Conservation (phyloP, 37 sponge, comb jelly and placozoan species). For the Spongilla lacustris region DNA sequence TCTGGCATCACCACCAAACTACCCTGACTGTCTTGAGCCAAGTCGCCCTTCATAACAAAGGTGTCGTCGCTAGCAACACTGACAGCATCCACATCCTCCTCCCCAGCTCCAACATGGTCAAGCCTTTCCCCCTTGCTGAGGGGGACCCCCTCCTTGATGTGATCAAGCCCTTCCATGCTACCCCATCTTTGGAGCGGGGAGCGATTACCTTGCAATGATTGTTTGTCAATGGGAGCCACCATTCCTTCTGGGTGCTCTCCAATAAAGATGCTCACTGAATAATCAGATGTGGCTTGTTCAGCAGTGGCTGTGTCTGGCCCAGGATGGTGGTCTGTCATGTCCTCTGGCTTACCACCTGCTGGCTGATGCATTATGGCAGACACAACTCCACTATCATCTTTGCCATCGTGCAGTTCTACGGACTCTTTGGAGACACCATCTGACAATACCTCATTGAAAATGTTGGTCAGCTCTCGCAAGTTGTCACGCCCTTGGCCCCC, state of each 20-base stretch:
- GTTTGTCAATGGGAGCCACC: neutral
- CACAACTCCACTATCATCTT: neutral
- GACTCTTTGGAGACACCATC: neutral
- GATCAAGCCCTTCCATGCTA: neutral
- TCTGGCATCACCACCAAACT: neutral
- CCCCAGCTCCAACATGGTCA: neutral
- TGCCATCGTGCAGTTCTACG: neutral
- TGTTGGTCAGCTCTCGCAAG: neutral
- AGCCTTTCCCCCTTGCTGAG: neutral
- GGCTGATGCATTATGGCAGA: neutral
- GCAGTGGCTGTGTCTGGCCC: too few relatives aligned
- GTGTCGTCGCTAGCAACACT: conserved; percentile 10
- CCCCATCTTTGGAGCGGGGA: neutral
- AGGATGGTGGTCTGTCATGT: too few relatives aligned
- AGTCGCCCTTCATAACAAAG: neutral
- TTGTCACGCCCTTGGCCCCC: neutral
- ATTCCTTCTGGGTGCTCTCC: too few relatives aligned
- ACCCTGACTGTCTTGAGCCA: neutral
- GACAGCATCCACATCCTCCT: neutral
- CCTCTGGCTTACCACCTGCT: too few relatives aligned
- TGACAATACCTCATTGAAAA: neutral
- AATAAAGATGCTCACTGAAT: too few relatives aligned
- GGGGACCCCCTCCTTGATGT: neutral
- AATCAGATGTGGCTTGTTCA: too few relatives aligned
- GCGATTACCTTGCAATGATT: neutral